Evolutionary conservation across 2,888 invertebrate genomes (phyloP), one percentile per base, ranked within the genome.

Genomic region (Lissocephala sabroskyi): DNA sequence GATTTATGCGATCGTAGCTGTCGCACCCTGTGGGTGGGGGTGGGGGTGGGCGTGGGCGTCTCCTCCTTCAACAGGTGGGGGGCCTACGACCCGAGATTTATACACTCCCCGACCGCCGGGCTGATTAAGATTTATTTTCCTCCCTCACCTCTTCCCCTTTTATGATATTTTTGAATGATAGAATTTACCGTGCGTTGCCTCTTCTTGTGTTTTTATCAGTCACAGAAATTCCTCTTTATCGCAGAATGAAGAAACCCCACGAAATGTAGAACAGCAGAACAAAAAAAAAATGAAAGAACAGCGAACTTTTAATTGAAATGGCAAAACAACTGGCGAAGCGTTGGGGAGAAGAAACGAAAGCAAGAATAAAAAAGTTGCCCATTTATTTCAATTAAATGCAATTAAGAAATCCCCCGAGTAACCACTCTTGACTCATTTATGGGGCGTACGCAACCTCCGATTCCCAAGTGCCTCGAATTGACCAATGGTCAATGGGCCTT

Each of bases 301-400:
- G 19, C 18, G 4, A 19, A 37, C 37, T 37, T 19, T 64, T 67
- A 64, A 71, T 75, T 59, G 56, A 62, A 49, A 46, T 52, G 39
- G 52, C 33, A 41, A 44, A n/a, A n/a, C n/a, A n/a, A n/a, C n/a
- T n/a, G n/a, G n/a, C n/a, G n/a, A n/a, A n/a, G n/a, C n/a, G n/a
- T n/a, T n/a, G n/a, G n/a, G n/a, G n/a, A n/a, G n/a, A n/a, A n/a
- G n/a, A n/a, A n/a, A n/a, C n/a, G n/a, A n/a, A 26, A 39, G 29
- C 43, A 59, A 47, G 39, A 58, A 56, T 59, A 64, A 54, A n/a
- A 63, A 73, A 65, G 45, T 50, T 62, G 59, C 52, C 62, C 76
- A 79, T 80, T 80, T 77, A 79, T 80, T 79, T 81, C 80, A 80
- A 80, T 80, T 81, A 79, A 81, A 74, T 65, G 54, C 82, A 80